Percentiles rank a stretch among this genome's conserved stretches.
These are phyloP conservation scores for Chionomys nivalis DNA, from an alignment of 2,113 vertebrate genomes.

Conservation along the genomic window DNA sequence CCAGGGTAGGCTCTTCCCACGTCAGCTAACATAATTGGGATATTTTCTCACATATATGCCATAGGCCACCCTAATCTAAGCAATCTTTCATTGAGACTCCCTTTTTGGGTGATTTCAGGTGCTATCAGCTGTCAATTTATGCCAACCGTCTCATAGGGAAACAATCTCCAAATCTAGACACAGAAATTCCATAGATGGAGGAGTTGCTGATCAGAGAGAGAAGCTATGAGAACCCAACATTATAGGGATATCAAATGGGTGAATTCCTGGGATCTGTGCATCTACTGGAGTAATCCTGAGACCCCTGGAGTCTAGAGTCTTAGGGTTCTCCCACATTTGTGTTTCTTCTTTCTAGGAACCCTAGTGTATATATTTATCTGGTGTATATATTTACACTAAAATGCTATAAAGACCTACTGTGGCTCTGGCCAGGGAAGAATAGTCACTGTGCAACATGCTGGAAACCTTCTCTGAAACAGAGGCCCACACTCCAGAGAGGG, in stretches of 20 bases:
- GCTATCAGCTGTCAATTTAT: background rate
- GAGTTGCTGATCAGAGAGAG: background rate
- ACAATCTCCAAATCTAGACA: background rate
- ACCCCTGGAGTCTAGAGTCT: background rate
- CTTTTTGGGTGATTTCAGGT: background rate
- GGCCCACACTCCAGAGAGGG: background rate
- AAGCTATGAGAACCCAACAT: background rate
- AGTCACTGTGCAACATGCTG: background rate
- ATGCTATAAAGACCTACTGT: background rate
- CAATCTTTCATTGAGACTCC: background rate
- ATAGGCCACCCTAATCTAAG: no score
- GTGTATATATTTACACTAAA: background rate
- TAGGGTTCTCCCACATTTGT: background rate
- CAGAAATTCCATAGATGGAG: background rate
- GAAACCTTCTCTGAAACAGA: constrained; percentile 15
- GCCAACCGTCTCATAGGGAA: background rate
- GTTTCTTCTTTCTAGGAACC: background rate
- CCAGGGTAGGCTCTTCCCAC: no score
- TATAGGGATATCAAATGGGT: background rate
- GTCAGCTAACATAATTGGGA: background rate
- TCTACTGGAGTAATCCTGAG: background rate
- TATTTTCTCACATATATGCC: background rate
- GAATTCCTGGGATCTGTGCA: background rate
- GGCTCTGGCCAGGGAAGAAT: background rate
- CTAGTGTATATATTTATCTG: no score